Evolutionary conservation across 35 echinoderm and acorn worm genomes (phyloP).

Genomic region (Holothuria glaberrima): DNA sequence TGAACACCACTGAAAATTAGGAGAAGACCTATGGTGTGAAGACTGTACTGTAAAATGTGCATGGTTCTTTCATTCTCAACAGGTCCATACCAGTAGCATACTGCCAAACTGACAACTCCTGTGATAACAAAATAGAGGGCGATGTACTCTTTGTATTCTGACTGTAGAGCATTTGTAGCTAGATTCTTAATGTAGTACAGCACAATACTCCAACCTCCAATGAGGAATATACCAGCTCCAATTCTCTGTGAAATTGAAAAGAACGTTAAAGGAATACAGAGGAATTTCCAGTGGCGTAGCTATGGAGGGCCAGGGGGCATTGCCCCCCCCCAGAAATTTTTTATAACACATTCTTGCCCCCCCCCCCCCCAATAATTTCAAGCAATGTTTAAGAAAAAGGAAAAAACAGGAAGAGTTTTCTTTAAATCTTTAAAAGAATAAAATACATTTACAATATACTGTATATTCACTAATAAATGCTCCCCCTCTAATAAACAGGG

Average conservation of each 20-base stretch:
- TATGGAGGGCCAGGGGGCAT: too few relatives aligned
- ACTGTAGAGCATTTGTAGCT: slow-evolving; percentile 57
- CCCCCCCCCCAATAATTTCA: too few relatives aligned
- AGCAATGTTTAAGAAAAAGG: too few relatives aligned
- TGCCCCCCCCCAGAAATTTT: too few relatives aligned
- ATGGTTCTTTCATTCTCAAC: slow-evolving; percentile 76
- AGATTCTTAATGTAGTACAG: slow-evolving; percentile 75
- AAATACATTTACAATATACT: too few relatives aligned
- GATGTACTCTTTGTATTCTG: slow-evolving; percentile 77
- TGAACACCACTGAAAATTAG: slow-evolving; percentile 77
- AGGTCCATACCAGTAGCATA: slow-evolving; percentile 96
- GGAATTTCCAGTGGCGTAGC: too few relatives aligned
- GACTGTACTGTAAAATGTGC: slow-evolving; percentile 72
- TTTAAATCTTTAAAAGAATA: too few relatives aligned
- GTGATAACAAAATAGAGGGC: slow-evolving; percentile 74
- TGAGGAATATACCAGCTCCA: slow-evolving; percentile 71
- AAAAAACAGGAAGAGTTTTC: too few relatives aligned
- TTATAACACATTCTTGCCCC: not conserved
- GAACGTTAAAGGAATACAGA: not conserved
- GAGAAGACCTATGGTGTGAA: slow-evolving; percentile 64
- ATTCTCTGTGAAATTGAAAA: slow-evolving; percentile 71
- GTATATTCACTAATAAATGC: too few relatives aligned
- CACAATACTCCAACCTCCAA: slow-evolving; percentile 79
- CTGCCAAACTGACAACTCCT: slow-evolving; percentile 79
- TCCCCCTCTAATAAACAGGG: too few relatives aligned